Conservation (phyloP, 2,113 vertebrate species). For the Corvus moneduloides region DNA sequence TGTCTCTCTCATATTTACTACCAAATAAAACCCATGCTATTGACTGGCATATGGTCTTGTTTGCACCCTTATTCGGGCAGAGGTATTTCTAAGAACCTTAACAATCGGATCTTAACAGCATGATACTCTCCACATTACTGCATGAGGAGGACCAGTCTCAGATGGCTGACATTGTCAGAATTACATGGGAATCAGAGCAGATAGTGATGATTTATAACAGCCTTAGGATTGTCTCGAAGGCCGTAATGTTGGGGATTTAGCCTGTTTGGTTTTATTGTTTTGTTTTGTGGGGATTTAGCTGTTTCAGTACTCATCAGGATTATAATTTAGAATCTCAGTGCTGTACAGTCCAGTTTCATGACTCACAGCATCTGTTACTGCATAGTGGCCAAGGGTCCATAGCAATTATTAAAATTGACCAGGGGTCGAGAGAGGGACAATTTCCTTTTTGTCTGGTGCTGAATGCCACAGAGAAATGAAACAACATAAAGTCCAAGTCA, state of each 20-base stretch:
- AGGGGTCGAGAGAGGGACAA: background rate
- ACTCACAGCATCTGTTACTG: background rate
- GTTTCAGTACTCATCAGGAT: background rate
- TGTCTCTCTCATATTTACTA: background rate
- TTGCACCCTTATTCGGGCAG: background rate
- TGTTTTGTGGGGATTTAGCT: background rate
- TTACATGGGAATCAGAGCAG: background rate
- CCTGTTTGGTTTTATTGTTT: background rate
- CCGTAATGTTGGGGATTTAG: background rate
- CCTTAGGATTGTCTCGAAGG: background rate
- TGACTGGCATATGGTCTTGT: background rate
- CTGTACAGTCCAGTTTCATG: background rate
- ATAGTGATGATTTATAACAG: background rate
- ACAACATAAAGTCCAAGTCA: background rate
- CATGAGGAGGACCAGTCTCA: background rate
- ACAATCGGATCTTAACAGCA: background rate
- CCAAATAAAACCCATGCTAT: background rate
- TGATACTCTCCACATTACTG: background rate
- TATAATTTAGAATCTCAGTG: background rate
- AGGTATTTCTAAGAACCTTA: background rate
- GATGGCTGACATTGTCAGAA: background rate
- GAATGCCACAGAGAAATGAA: background rate
- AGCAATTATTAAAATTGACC: background rate
- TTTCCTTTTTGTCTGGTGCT: background rate
- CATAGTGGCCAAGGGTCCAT: background rate